Base-by-base conservation (phyloP, 2,113 vertebrate species). In the Orcinus orca region DNA sequence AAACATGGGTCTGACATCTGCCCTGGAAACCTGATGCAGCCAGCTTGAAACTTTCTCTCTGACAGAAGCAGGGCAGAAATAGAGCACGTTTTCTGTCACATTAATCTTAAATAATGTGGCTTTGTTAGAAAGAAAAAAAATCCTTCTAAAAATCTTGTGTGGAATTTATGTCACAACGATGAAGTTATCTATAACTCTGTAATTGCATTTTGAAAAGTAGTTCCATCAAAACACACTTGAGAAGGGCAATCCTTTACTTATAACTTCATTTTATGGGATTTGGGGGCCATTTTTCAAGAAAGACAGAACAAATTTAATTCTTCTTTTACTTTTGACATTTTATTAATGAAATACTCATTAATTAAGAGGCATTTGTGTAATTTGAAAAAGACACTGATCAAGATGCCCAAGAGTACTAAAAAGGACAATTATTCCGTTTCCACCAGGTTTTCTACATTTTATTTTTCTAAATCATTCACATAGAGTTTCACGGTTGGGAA, bases 151-250 rank as follows among this genome's bases (percentile, higher is more conserved):
- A 96, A 92, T n/a, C n/a, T 55, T 90, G 62, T 63, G 50, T 96
- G 85, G 67, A 81, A 90, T 93, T 91, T 94, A 50, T 76, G n/a
- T 81, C 41, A 20, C 88, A 85, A 85, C 47, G 88, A 82, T 96
- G 88, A 97, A 96, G 67, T 88, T 82, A 86, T 80, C 62, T 93
- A 21, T 90, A 81, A 81, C n/a, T 85, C 87, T 90, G 84, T 47
- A 96, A 96, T 93, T 90, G n/a, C 60, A 65, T 89, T 97, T 96
- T 93, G 76, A 96, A 97, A 96, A 93, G 89, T 31, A 95, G 50
- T 82, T 86, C 68, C 26, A 90, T 68, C 63, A 89, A 88, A 98
- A 95, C 74, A 95, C 25, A 85, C 44, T 79, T 92, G 68, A 87
- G 79, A 88, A 81, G 65, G 23, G 5, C 14, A 77, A 63, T 58